Evolutionary conservation across 2,888 invertebrate genomes (phyloP).

Genomic region (Iphiclides podalirius): DNA sequence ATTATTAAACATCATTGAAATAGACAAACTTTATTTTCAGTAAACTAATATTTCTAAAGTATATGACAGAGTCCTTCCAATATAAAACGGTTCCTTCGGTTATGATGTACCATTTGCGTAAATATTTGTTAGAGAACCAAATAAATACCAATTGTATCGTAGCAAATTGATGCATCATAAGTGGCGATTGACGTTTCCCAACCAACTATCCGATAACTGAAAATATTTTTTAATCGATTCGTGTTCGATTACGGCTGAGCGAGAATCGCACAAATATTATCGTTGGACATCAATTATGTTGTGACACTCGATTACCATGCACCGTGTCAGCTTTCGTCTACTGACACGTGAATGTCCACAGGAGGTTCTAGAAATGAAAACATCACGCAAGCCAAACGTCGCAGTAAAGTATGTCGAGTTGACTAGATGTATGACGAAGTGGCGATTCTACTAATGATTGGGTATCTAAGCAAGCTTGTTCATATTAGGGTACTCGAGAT

Average conservation of each 20-base stretch:
- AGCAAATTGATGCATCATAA: too few species aligned
- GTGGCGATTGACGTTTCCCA: background rate
- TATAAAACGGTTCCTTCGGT: too few species aligned
- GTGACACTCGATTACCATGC: conserved; percentile 13
- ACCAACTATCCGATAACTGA: background rate
- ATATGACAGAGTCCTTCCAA: too few species aligned
- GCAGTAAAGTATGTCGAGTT: background rate
- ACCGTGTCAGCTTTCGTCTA: conserved; percentile 5
- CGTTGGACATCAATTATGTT: conserved; percentile 11
- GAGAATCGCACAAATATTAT: conserved; percentile 9
- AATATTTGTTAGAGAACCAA: too few species aligned
- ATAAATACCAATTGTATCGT: too few species aligned
- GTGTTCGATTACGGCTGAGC: background rate
- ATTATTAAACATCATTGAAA: too few species aligned
- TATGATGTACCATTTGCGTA: too few species aligned
- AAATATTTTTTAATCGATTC: conserved; percentile 4
- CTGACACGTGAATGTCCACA: background rate
- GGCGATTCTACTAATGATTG: too few species aligned
- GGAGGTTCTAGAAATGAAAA: conserved; percentile 2
- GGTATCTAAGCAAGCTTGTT: too few species aligned
- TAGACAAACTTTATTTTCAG: background rate
- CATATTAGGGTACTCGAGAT: too few species aligned
- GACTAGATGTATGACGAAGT: background rate
- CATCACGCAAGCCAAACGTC: background rate
- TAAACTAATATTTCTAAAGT: too few species aligned